A percentile compares a stretch with the other conserved stretches of the same genome.
These are phyloP conservation scores for Anthoscopus minutus DNA, from an alignment of 2,113 vertebrate species.

Conservation along the genomic window DNA sequence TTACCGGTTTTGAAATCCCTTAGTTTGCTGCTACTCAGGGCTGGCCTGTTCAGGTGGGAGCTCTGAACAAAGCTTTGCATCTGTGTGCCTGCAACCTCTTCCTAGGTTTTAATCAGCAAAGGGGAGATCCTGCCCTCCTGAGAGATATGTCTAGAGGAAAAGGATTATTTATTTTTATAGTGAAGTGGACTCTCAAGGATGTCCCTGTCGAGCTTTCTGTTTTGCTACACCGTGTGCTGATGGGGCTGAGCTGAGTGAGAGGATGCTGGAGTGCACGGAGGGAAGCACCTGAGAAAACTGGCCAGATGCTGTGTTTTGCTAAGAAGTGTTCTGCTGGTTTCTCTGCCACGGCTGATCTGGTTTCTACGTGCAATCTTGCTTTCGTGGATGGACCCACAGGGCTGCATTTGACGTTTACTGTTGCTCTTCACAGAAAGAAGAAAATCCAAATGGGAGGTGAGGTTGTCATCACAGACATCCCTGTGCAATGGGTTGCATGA, in stretches of 20 bases:
- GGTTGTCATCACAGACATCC: not conserved
- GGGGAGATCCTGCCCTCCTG: not conserved
- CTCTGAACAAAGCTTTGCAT: not conserved
- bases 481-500: accelerated
- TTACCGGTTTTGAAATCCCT: not conserved
- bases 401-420: not conserved
- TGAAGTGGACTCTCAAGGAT: not conserved
- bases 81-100: not conserved
- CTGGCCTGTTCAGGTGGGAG: not conserved
- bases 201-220: not conserved
- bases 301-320: not conserved
- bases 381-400: not conserved
- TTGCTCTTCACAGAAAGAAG: not conserved
- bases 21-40: not conserved
- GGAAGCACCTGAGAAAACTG: not conserved
- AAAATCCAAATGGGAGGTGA: not conserved
- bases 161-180: not conserved
- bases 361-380: not conserved
- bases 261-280: not conserved
- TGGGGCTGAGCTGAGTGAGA: not conserved
- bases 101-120: not conserved
- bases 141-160: not conserved
- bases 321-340: not conserved
- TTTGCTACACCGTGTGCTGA: accelerated
- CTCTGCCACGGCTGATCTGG: not conserved